phyloP scores from a whole-genome alignment of 2,888 invertebrate species.

The Pedicia rivosa region DNA sequence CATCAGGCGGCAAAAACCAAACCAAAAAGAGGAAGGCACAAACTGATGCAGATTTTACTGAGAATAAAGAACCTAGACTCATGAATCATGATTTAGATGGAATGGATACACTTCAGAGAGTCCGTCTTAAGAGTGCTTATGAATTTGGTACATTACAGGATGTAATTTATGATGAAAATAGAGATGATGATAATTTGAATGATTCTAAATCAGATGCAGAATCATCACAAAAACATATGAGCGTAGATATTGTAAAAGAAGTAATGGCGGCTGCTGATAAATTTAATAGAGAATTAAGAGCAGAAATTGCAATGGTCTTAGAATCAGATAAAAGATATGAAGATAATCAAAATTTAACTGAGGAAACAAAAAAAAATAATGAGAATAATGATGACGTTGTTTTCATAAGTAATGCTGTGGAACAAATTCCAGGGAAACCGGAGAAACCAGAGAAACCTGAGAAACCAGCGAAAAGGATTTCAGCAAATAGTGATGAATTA shows the following conservation, averaged over 20 bases:
- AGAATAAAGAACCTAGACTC: slow-evolving; percentile 39
- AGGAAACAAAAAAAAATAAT: neutral
- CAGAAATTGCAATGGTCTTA: too few relatives aligned
- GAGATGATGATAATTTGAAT: slow-evolving; percentile 7
- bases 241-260: slow-evolving; percentile 3
- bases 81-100: slow-evolving; percentile 45
- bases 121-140: slow-evolving; percentile 53
- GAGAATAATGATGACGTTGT: neutral
- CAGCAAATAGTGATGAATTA: too few relatives aligned
- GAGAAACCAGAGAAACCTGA: neutral
- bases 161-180: slow-evolving; percentile 34
- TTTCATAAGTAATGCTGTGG: neutral
- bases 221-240: slow-evolving; percentile 12
- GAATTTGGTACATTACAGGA: slow-evolving; percentile 65
- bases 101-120: slow-evolving; percentile 47
- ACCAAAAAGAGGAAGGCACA: slow-evolving; percentile 31
- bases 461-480: too few relatives aligned
- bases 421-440: neutral
- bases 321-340: neutral
- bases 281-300: slow-evolving; percentile 3
- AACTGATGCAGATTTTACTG: slow-evolving; percentile 20
- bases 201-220: too few relatives aligned
- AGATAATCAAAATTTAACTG: neutral
- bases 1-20: slow-evolving; percentile 51
- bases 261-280: slow-evolving; percentile 1